Evolutionary conservation across 2,113 vertebrate species (phyloP).

Genomic region (Brienomyrus longianalis): DNA sequence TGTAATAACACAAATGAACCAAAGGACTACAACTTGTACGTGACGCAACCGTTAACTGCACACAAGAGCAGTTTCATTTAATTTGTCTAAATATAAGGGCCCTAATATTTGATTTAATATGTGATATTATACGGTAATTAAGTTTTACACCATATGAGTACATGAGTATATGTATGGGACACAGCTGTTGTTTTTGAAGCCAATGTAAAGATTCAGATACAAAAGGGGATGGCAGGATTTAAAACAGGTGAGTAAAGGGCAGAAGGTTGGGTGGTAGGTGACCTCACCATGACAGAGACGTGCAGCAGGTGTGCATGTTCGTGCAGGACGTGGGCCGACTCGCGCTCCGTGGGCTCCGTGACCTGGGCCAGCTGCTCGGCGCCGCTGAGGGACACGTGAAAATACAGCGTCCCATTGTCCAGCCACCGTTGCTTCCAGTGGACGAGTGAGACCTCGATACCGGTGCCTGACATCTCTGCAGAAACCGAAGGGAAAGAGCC

Average conservation of each 20-base stretch:
- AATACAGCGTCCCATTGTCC: conserved; percentile 93
- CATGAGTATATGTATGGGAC: background rate
- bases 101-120: background rate
- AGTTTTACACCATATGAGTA: background rate
- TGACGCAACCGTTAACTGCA: background rate
- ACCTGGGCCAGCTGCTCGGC: conserved; percentile 70
- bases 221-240: background rate
- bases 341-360: conserved; percentile 74
- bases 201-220: background rate
- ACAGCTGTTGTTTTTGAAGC: background rate
- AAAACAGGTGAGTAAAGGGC: background rate
- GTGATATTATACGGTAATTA: background rate
- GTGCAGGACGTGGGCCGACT: conserved; percentile 78
- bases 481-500: background rate
- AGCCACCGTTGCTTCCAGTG: conserved; percentile 99
- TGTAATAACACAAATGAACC: background rate
- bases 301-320: conserved; percentile 94
- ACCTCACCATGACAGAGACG: conserved; percentile 92
- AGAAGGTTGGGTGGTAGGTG: background rate
- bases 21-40: background rate
- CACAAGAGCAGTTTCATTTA: background rate
- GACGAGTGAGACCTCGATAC: conserved; percentile 85
- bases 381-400: conserved; percentile 85
- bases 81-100: background rate
- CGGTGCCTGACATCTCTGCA: conserved; percentile 90